These are phyloP conservation scores for Serripes groenlandicus DNA, from an alignment of 2,888 invertebrate genomes.

Conservation along the genomic window DNA sequence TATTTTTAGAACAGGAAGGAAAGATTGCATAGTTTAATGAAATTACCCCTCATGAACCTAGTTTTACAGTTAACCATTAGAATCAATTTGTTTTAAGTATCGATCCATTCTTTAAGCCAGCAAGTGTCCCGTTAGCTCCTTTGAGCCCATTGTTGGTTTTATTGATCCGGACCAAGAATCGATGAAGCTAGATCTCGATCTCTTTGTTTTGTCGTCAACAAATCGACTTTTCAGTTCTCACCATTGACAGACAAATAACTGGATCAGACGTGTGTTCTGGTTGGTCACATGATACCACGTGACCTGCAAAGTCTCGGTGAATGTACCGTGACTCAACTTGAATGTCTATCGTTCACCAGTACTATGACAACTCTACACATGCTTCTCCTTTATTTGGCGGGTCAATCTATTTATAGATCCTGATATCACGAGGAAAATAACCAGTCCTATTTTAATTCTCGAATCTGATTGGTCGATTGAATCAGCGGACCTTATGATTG, in stretches of 20 bases:
- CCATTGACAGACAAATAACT: constrained; percentile 9
- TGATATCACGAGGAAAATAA: constrained; percentile 67
- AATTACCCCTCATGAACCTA: not conserved
- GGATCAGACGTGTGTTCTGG: not conserved
- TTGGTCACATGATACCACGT: constrained; percentile 44
- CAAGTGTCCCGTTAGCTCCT: constrained; percentile 9
- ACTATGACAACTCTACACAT: constrained; percentile 36
- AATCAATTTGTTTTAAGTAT: not conserved
- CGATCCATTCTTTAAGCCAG: not conserved
- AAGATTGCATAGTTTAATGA: not conserved
- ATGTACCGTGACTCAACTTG: constrained; percentile 63
- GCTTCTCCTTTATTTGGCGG: constrained; percentile 79
- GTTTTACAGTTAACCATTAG: constrained; percentile 19
- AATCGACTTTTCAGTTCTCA: constrained; percentile 4
- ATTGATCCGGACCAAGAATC: constrained; percentile 16
- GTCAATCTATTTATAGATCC: constrained; percentile 76
- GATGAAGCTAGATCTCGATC: not conserved
- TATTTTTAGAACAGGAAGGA: constrained; percentile 17
- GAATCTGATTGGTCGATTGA: constrained; percentile 72
- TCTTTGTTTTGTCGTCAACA: constrained; percentile 23
- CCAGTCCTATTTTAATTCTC: constrained; percentile 60
- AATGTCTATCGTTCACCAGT: constrained; percentile 9
- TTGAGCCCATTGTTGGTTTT: constrained; percentile 15
- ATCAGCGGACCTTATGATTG: constrained; percentile 1
- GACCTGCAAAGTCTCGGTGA: constrained; percentile 27